These are phyloP conservation scores for Euwallacea similis DNA, from an alignment of 1,140 invertebrate genomes.

Conservation along the genomic window DNA sequence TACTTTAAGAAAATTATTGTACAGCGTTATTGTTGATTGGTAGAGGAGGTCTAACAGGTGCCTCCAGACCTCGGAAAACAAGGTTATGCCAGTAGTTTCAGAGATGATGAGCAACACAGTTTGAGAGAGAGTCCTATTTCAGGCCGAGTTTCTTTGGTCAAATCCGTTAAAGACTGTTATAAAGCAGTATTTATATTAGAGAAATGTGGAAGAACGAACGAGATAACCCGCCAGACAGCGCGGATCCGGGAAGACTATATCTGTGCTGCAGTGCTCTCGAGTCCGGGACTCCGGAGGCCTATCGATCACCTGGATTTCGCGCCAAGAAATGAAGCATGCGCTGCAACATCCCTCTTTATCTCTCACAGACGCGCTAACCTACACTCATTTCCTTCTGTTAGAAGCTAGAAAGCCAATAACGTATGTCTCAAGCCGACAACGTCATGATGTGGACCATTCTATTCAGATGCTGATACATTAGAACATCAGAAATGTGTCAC, in stretches of 20 bases:
- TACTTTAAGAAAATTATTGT: slow-evolving; percentile 26
- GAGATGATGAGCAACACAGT: neutral
- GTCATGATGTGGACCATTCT: too few relatives aligned
- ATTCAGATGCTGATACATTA: too few relatives aligned
- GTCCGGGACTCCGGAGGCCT: slow-evolving; percentile 45
- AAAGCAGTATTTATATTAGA: neutral
- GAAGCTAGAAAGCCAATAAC: too few relatives aligned
- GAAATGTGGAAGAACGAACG: slow-evolving; percentile 35
- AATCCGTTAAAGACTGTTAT: neutral
- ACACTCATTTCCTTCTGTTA: too few relatives aligned
- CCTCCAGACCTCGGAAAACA: neutral
- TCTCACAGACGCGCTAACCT: too few relatives aligned
- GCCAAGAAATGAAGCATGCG: slow-evolving; percentile 46
- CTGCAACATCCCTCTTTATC: neutral
- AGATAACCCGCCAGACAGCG: slow-evolving; percentile 35
- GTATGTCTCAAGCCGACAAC: too few relatives aligned
- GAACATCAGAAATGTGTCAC: too few relatives aligned
- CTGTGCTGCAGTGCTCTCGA: slow-evolving; percentile 45
- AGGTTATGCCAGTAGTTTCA: slow-evolving; percentile 4
- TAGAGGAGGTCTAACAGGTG: slow-evolving; percentile 35
- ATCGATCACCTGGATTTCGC: slow-evolving; percentile 48
- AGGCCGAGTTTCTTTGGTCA: slow-evolving; percentile 9
- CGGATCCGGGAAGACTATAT: slow-evolving; percentile 45
- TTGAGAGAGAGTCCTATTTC: neutral
- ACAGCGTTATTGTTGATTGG: slow-evolving; percentile 29